phyloP scores from a whole-genome alignment of 2,113 vertebrate species.

The Toxotes jaculatrix region DNA sequence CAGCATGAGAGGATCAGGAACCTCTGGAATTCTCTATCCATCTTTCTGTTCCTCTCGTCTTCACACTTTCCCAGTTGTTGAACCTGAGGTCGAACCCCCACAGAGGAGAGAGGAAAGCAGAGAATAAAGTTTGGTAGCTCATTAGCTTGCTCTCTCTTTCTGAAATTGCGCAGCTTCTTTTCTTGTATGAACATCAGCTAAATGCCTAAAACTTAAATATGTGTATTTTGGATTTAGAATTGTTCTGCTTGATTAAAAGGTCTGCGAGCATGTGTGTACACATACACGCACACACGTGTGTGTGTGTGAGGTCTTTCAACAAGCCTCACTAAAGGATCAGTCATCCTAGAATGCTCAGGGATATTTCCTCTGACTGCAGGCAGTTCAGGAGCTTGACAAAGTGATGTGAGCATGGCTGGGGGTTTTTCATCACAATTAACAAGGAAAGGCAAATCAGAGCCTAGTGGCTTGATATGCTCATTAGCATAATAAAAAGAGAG shows the following conservation, averaged over 20 bases:
- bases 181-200: slow-evolving; percentile 6
- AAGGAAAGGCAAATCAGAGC: slow-evolving; percentile 48
- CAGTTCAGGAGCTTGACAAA: slow-evolving; percentile 42
- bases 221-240: slow-evolving; percentile 18
- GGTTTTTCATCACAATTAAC: slow-evolving; percentile 69
- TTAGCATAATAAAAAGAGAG: slow-evolving; percentile 71
- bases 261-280: background rate
- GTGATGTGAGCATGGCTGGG: slow-evolving; percentile 52
- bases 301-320: slow-evolving; percentile 12
- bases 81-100: slow-evolving; percentile 47
- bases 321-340: slow-evolving; percentile 38
- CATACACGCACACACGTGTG: slow-evolving; percentile 15
- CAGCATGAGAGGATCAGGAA: slow-evolving; percentile 57
- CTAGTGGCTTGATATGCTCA: slow-evolving; percentile 58
- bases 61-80: slow-evolving; percentile 42
- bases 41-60: slow-evolving; percentile 47
- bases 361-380: slow-evolving; percentile 63
- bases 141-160: slow-evolving; percentile 30
- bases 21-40: slow-evolving; percentile 46
- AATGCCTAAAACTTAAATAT: slow-evolving; percentile 7
- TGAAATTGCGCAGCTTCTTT: slow-evolving; percentile 12
- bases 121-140: slow-evolving; percentile 13
- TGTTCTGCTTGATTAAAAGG: slow-evolving; percentile 20
- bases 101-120: slow-evolving; percentile 24
- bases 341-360: slow-evolving; percentile 30